Evolutionary conservation across 1,140 invertebrate genomes (phyloP), one percentile per base, ranked within the genome.

Genomic region (Drosophila melanogaster): DNA sequence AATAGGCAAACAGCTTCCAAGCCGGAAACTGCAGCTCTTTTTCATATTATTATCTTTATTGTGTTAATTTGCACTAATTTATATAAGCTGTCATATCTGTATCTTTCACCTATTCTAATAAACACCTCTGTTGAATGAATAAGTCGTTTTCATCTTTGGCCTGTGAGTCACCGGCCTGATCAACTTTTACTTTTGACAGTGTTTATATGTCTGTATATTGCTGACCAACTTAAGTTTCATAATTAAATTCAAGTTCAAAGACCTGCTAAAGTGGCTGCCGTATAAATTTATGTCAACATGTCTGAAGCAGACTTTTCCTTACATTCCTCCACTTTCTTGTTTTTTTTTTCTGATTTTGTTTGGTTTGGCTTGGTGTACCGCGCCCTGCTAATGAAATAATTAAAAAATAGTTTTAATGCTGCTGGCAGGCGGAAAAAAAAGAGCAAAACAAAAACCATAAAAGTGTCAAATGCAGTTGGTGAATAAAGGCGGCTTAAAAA

Each of bases 221-320:
- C 49, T 55, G 69, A 47, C 71, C 43, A 61, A 74, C 70, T 64
- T 74, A 64, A 56, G 70, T 55, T 55, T 62, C 50, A 61, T 55
- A 53, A 55, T 72, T 74, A 62, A 64, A 53, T 54, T 64, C 47
- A 74, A 74, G 71, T 74, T 74, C 71, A 74, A 74, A 74, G 71
- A 74, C 71, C 71, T 74, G 70, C 51, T 37, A 62, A 47, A 46
- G 38, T 53, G 10, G 33, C 15, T 46, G 30, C 47, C 64, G 56
- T 56, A 71, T 37, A 54, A 26, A 70, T 70, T 49, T 14, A 49
- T 71, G 67, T 70, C 67, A 71, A 71, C 50, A 70, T 70, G 67
- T 70, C 67, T 15, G 65, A 57, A 43, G 43, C 67, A 70, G 65
- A 70, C 65, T 56, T 70, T 70, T 40, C 41, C 33, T 70, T 70